Evolutionary conservation across 2,797 vertebrate species (phyloP).

Genomic region (Nasua narica): DNA sequence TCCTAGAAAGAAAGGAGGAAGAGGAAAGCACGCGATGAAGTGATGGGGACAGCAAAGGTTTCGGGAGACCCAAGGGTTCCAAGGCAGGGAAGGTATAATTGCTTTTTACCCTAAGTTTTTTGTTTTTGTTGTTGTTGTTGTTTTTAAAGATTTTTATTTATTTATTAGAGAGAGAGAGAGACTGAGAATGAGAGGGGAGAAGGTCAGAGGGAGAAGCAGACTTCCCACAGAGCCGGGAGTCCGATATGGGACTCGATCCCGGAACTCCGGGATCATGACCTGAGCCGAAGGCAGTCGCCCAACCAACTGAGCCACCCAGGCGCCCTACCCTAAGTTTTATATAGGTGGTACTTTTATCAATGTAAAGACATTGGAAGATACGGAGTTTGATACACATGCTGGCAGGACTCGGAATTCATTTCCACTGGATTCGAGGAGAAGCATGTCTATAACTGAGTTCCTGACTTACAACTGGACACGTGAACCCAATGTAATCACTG

Average conservation of each 20-base stretch:
- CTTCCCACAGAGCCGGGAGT: no score
- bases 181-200: no score
- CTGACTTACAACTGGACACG: neutral
- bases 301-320: no score
- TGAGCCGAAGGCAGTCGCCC: no score
- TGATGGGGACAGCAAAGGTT: accelerated
- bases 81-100: neutral
- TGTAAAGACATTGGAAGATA: neutral
- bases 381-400: neutral
- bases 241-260: no score
- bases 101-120: no score
- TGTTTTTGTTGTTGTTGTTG: no score
- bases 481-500: neutral
- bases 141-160: no score
- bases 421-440: neutral
- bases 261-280: no score
- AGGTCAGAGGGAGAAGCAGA: no score
- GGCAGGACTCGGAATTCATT: accelerated
- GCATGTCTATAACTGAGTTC: neutral
- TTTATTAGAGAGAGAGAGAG: no score
- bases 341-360: neutral
- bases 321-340: no score
- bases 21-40: neutral
- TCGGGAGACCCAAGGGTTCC: neutral
- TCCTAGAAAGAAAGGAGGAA: neutral